Conservation (phyloP, 2,113 vertebrate species). For the Ellobius talpinus region DNA sequence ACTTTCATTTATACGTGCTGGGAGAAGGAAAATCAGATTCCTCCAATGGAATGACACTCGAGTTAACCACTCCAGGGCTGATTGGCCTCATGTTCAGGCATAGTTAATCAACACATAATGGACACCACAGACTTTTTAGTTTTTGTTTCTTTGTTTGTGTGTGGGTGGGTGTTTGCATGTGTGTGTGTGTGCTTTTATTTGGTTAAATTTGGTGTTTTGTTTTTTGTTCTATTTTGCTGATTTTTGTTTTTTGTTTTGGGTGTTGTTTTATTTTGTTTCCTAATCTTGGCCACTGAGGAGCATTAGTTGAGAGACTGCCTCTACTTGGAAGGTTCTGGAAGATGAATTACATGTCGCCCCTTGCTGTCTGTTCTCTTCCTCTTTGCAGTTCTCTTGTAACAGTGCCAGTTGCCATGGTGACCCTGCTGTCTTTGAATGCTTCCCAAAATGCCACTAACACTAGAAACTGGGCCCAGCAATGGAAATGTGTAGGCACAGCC, state of each 20-base stretch:
- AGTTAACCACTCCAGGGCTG: neutral
- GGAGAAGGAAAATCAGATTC: neutral
- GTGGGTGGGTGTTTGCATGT: neutral
- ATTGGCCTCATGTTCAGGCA: neutral
- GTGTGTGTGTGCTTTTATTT: neutral
- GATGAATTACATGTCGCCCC: neutral
- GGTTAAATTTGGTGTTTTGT: neutral
- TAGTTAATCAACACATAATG: neutral
- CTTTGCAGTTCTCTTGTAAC: neutral
- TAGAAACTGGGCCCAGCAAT: neutral
- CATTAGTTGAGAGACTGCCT: neutral
- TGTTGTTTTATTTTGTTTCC: neutral
- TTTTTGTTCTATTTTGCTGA: neutral
- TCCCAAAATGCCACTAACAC: neutral
- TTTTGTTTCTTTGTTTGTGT: neutral
- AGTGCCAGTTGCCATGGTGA: neutral
- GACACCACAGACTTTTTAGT: neutral
- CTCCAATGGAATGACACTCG: neutral
- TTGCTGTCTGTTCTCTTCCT: neutral
- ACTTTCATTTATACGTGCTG: neutral
- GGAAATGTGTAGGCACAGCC: neutral
- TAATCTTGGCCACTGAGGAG: neutral
- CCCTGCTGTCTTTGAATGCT: neutral
- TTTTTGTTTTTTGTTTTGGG: neutral
- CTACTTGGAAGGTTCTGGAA: neutral